Percentiles rank a stretch among this genome's conserved stretches.
Evolutionary conservation across 2,888 invertebrate species (phyloP).

Genomic region (Euplexia lucipara): DNA sequence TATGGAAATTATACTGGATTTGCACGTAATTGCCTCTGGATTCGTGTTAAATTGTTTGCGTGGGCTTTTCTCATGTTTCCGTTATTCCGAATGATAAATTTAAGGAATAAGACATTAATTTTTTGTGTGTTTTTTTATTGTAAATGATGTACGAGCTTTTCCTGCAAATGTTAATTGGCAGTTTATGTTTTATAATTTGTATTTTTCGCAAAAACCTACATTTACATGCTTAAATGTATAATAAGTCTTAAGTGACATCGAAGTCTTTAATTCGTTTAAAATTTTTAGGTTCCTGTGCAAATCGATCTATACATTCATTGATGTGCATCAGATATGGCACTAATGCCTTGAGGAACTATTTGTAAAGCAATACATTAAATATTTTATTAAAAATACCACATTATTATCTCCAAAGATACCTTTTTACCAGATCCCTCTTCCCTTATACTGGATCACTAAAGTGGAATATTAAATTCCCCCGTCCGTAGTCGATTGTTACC

Average conservation of each 20-base stretch:
- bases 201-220: too few species aligned
- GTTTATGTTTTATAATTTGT: slow-evolving; percentile 14
- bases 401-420: slow-evolving; percentile 36
- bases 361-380: too few species aligned
- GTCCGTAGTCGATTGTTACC: slow-evolving; percentile 48
- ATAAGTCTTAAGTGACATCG: too few species aligned
- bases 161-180: slow-evolving; percentile 23
- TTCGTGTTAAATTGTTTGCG: slow-evolving; percentile 53
- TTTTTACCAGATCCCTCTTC: slow-evolving; percentile 22
- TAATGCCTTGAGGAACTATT: too few species aligned
- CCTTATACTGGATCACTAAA: slow-evolving; percentile 33
- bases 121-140: slow-evolving; percentile 27
- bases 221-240: too few species aligned
- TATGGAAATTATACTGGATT: slow-evolving; percentile 54
- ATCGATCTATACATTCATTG: too few species aligned
- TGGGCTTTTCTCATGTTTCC: slow-evolving; percentile 45
- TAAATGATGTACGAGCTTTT: slow-evolving; percentile 15
- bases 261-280: too few species aligned
- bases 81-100: slow-evolving; percentile 54
- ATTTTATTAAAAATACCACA: slow-evolving; percentile 24
- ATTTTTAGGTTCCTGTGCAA: too few species aligned
- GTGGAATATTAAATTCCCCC: slow-evolving; percentile 58
- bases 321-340: too few species aligned
- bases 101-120: slow-evolving; percentile 43
- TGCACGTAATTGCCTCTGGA: slow-evolving; percentile 52